Evolutionary conservation across 2,797 vertebrate species (phyloP), one percentile per base, ranked within the genome.

Genomic region (Ara ararauna): DNA sequence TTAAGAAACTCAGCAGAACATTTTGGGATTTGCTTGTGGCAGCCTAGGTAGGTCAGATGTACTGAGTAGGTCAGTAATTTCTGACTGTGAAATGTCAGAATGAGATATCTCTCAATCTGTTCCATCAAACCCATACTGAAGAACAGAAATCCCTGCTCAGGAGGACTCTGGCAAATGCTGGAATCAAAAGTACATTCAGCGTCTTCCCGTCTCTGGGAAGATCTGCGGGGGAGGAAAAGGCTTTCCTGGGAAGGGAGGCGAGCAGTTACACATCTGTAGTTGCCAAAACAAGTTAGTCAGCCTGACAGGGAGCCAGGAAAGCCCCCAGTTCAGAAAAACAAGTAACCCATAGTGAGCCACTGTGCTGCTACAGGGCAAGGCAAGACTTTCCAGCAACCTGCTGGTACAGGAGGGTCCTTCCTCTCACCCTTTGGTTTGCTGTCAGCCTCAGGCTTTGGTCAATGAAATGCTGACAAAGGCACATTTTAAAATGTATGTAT

Each of bases 81-180:
- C 58, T 26, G 58, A 71, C 87, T 74, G 47, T 75, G 62, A 65
- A 58, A 50, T 47, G 11, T 47, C 42, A 11, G 20, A 36, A 7
- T 1, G 9, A 38, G 45, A 0, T 72, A 58, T 22, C 3, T 13
- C 45, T 19, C 45, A 48, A 2, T 12, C 15, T 3, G 0, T 71
- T 30, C 38, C 7, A 22, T 62, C 42, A 62, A 87, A 70, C 7
- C 5, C 10, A 32, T 23, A 19, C 14, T 7, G 7, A 27, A 88
- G 42, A 51, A 48, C 38, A 68, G 30, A 76, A 66, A 60, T 34
- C n/a, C 4, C 32, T 64, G 17, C 58, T 61, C 30, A 60, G 36
- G 61, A 7, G 38, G n/a, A 12, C 12, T 47, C 51, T 76, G 15
- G 75, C 30, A 26, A 80, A 18, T 12, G 11, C 29, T 54, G 44